Conservation (phyloP, 2,888 invertebrate genomes). For the Dryocosmus kuriphilus region DNA sequence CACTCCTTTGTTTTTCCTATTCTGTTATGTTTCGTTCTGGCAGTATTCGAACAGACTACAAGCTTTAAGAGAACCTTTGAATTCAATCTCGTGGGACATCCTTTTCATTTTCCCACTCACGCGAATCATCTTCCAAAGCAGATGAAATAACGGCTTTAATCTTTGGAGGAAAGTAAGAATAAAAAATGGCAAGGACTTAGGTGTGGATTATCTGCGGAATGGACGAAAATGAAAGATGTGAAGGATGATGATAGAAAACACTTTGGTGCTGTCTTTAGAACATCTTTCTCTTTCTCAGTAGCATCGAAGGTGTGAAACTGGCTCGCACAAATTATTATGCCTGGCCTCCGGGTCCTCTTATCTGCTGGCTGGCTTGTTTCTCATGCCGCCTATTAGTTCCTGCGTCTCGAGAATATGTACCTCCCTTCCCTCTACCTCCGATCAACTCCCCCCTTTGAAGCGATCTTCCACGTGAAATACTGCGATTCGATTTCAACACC, state of each 20-base stretch:
- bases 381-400: constrained; percentile 74
- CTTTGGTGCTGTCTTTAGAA: constrained; percentile 1
- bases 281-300: constrained; percentile 13
- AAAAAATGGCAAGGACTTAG: not conserved
- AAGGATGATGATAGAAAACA: not conserved
- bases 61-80: constrained; percentile 45
- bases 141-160: not conserved
- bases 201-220: not conserved
- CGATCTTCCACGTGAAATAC: constrained; percentile 68
- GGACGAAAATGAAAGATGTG: not conserved
- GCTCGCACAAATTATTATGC: constrained; percentile 71
- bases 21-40: constrained; percentile 16
- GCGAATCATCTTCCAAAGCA: constrained; percentile 20
- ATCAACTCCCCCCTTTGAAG: constrained; percentile 27
- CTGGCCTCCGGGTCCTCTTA: constrained; percentile 65
- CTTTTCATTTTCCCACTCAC: constrained; percentile 52
- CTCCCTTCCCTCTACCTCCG: constrained; percentile 38
- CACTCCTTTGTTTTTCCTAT: constrained; percentile 26
- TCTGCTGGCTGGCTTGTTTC: constrained; percentile 72
- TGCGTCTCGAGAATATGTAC: constrained; percentile 68
- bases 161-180: not conserved
- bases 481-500: constrained; percentile 74
- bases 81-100: constrained; percentile 49
- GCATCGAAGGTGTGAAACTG: constrained; percentile 42
- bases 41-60: constrained; percentile 51